Evolutionary conservation across 2,888 invertebrate genomes (phyloP).

Genomic region (Drosophila colorata): DNA sequence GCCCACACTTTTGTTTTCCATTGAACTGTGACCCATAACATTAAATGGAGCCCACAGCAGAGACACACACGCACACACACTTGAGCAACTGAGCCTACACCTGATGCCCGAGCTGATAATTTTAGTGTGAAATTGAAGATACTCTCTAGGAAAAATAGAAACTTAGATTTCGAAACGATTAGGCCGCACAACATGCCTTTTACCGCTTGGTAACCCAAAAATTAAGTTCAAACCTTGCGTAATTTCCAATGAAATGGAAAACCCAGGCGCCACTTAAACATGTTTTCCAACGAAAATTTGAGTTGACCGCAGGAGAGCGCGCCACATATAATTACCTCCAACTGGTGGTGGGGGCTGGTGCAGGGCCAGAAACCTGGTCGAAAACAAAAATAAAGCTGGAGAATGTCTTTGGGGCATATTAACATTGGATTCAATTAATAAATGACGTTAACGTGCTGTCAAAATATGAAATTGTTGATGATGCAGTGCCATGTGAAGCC

Average conservation of each 20-base stretch:
- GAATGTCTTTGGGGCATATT: slow-evolving; percentile 55
- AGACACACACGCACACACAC: slow-evolving; percentile 4
- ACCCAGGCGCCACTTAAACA: slow-evolving; percentile 56
- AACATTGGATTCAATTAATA: slow-evolving; percentile 78
- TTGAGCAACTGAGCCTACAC: slow-evolving; percentile 34
- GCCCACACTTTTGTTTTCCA: slow-evolving; percentile 58
- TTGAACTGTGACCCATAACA: slow-evolving; percentile 46
- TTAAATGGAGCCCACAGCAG: slow-evolving; percentile 5
- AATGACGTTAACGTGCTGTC: slow-evolving; percentile 83
- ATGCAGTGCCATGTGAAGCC: slow-evolving; percentile 61
- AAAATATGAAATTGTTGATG: slow-evolving; percentile 77
- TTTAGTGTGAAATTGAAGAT: slow-evolving; percentile 52
- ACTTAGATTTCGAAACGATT: slow-evolving; percentile 58
- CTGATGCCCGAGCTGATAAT: slow-evolving; percentile 52
- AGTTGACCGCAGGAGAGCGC: slow-evolving; percentile 63
- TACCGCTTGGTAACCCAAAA: slow-evolving; percentile 42
- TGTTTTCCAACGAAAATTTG: slow-evolving; percentile 45
- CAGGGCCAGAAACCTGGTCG: slow-evolving; percentile 3
- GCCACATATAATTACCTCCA: slow-evolving; percentile 63
- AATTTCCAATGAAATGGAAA: slow-evolving; percentile 74
- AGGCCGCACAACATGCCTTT: slow-evolving; percentile 58
- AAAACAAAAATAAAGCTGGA: slow-evolving; percentile 27
- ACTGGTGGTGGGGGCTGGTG: too few relatives aligned
- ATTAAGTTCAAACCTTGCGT: slow-evolving; percentile 51
- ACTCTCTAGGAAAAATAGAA: slow-evolving; percentile 39